These are phyloP conservation scores for Penaeus indicus DNA, from an alignment of 1,140 invertebrate genomes.

Conservation along the genomic window DNA sequence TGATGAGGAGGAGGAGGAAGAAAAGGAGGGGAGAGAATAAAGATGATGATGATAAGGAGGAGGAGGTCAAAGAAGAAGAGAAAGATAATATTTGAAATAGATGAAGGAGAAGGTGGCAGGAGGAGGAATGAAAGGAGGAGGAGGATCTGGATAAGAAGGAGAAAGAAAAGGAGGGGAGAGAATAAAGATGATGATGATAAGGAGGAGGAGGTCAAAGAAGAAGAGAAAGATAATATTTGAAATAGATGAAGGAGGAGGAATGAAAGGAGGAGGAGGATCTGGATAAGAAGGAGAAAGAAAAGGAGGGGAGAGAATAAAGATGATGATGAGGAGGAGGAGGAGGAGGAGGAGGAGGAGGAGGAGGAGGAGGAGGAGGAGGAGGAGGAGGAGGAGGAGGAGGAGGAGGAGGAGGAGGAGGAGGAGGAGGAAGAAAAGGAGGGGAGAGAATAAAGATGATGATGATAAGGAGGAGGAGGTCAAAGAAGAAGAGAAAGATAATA, in stretches of 20 bases:
- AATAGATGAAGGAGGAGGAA: too few species aligned
- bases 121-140: not conserved
- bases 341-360: not conserved
- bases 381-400: not conserved
- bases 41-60: not conserved
- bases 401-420: not conserved
- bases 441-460: too few species aligned
- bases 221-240: too few species aligned
- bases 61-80: not conserved
- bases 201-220: too few species aligned
- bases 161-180: constrained; percentile 17
- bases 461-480: not conserved
- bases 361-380: constrained; percentile 22
- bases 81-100: not conserved
- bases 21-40: too few species aligned
- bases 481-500: too few species aligned
- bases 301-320: too few species aligned
- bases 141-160: not conserved
- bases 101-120: not conserved
- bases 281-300: too few species aligned
- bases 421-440: not conserved
- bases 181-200: too few species aligned
- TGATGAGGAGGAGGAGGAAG: too few species aligned
- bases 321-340: too few species aligned
- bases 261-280: too few species aligned